Base-by-base conservation (phyloP, 2,797 vertebrate species). In the Hephaestus fuliginosus region DNA sequence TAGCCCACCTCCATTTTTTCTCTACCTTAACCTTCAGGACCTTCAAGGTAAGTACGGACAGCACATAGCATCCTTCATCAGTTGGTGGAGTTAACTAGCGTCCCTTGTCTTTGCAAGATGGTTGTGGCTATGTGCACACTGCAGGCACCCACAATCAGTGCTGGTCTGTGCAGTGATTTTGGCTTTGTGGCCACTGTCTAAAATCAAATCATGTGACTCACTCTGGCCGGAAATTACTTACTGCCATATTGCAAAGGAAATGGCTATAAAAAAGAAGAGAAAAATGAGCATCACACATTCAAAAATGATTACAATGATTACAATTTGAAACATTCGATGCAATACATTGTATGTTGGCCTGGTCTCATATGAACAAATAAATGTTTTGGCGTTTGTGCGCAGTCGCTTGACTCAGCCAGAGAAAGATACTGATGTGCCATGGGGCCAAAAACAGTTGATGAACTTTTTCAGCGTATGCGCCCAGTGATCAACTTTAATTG, bases 401-500 rank as follows among this genome's bases (percentile, higher is more conserved):
- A 28, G 55, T 49, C 4, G 14, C 11, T n/a, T 7, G 17, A 63
- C 60, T 64, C 11, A 22, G 22, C 25, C 28, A 56, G 20, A 63
- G 22, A 67, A 61, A 28, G 10, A 30, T 36, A 25, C 11, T 28
- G n/a, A 44, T 43, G n/a, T 44, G 57, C 13, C 33, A 20, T 28
- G 6, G 14, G 13, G 15, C 22, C 7, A 25, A 44, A 57, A 41
- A 51, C 33, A 10, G 4, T 46, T 55, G 48, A 39, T 51, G 15
- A 69, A 63, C 43, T 49, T 64, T 69, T 20, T 13, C 41, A 69
- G 13, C 30, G 20, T 22, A 51, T 33, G 36, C 7, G 49, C 52
- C 55, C 48, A 72, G 58, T 25, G 43, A 67, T 70, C 62, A 65
- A 41, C 13, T 78, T 73, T 69, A 82, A 74, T 46, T 76, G 69